A percentile compares a stretch with the other conserved stretches of the same genome.
phyloP scores from a whole-genome alignment of 2,888 invertebrate species.

The Eulithis testata region DNA sequence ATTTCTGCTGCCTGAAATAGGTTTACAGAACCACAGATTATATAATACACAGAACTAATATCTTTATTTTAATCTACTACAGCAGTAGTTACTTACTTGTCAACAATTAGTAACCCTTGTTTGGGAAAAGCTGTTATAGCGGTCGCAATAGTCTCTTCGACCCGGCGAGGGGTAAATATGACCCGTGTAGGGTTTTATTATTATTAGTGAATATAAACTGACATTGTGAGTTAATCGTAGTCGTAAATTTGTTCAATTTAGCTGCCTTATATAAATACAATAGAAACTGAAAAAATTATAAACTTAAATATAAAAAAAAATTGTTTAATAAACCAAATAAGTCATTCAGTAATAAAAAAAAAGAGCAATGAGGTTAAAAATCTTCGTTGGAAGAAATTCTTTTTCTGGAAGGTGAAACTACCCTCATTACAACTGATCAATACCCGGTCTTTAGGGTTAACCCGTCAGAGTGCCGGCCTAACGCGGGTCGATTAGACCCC shows the following conservation, averaged over 20 bases:
- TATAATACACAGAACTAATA: not conserved
- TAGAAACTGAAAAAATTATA: no score
- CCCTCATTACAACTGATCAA: constrained; percentile 34
- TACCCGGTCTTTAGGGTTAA: constrained; percentile 37
- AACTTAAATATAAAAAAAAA: no score
- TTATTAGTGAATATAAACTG: constrained; percentile 14
- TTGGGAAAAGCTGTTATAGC: constrained; percentile 13
- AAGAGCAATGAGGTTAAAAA: not conserved
- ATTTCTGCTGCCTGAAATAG: no score
- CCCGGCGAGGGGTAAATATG: constrained; percentile 17
- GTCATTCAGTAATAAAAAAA: not conserved
- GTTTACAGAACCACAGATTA: not conserved
- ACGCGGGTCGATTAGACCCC: constrained; percentile 43
- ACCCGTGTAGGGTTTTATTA: constrained; percentile 14
- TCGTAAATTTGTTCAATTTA: not conserved
- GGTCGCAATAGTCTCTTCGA: constrained; percentile 11
- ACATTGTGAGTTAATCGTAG: constrained; percentile 1
- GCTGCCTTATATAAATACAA: no score
- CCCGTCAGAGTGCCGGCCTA: constrained; percentile 36
- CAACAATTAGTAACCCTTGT: constrained; percentile 26
- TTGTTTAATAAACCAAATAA: no score
- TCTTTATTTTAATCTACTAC: not conserved
- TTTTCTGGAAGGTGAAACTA: constrained; percentile 8
- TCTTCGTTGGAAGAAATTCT: not conserved
- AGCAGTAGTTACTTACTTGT: constrained; percentile 16